Conservation (phyloP, 1,140 invertebrate species). For the Hylyphantes graminicola region DNA sequence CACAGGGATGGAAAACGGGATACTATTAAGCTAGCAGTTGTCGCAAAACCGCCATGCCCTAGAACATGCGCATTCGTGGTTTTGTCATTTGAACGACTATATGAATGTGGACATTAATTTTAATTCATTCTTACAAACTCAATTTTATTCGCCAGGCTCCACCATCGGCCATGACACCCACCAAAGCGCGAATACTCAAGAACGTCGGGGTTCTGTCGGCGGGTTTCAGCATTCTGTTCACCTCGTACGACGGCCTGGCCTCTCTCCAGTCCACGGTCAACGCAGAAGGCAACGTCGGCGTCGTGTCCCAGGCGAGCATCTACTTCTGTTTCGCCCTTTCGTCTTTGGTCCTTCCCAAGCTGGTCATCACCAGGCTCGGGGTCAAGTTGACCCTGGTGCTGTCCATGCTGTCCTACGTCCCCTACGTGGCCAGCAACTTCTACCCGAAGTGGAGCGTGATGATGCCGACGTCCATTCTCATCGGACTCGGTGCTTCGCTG, state of each 20-base stretch:
- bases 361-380: slow-evolving; percentile 64
- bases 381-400: slow-evolving; percentile 68
- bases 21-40: no score
- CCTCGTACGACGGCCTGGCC: slow-evolving; percentile 30
- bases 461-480: slow-evolving; percentile 68
- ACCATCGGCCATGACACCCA: no score
- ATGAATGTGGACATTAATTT: no score
- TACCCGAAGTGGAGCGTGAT: slow-evolving; percentile 65
- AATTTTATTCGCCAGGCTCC: no score
- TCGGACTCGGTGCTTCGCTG: slow-evolving; percentile 70
- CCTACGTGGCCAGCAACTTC: slow-evolving; percentile 69
- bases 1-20: no score
- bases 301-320: slow-evolving; percentile 62
- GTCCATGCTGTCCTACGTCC: slow-evolving; percentile 67
- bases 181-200: not conserved
- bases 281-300: slow-evolving; percentile 36
- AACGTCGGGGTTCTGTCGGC: not conserved
- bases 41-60: no score
- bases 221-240: slow-evolving; percentile 23
- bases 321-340: slow-evolving; percentile 65
- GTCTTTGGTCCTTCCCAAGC: slow-evolving; percentile 49
- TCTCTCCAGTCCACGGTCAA: slow-evolving; percentile 60
- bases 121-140: no score
- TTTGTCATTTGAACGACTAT: no score
- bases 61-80: no score